phyloP scores from a whole-genome alignment of 2,888 invertebrate genomes.

The Esperia sulphurella region DNA sequence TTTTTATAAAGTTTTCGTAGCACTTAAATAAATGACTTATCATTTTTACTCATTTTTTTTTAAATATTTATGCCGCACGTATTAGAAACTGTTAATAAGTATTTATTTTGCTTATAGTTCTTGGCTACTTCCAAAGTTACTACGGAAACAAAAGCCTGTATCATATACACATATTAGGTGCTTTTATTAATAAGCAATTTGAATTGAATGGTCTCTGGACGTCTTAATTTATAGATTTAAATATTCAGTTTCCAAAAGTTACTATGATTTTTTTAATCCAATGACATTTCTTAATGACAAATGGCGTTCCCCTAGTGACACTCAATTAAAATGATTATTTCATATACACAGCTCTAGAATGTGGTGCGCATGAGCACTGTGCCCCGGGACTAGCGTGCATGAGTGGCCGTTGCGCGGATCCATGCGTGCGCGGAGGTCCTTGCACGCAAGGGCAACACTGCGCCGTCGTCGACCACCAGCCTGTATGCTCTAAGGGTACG shows the following conservation, averaged over 20 bases:
- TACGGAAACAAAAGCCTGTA: not conserved
- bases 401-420: conserved; percentile 88
- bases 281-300: not conserved
- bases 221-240: no score
- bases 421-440: conserved; percentile 86
- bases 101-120: conserved; percentile 6
- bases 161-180: not conserved
- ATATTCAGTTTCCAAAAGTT: no score
- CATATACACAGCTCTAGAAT: conserved; percentile 84
- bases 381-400: conserved; percentile 88
- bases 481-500: conserved; percentile 88
- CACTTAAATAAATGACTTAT: not conserved
- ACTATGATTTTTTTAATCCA: no score
- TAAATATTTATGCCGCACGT: conserved; percentile 8
- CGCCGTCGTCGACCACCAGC: conserved; percentile 89
- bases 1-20: conserved; percentile 7
- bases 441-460: conserved; percentile 88
- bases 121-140: not conserved
- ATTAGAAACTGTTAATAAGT: conserved; percentile 1
- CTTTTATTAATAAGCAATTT: no score
- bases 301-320: not conserved
- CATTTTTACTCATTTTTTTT: not conserved
- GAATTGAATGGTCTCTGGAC: no score
- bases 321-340: conserved; percentile 11
- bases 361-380: conserved; percentile 89